A percentile compares a stretch with the other conserved stretches of the same genome.
Evolutionary conservation across 2,797 vertebrate species (phyloP).

Genomic region (Capromys pilorides): DNA sequence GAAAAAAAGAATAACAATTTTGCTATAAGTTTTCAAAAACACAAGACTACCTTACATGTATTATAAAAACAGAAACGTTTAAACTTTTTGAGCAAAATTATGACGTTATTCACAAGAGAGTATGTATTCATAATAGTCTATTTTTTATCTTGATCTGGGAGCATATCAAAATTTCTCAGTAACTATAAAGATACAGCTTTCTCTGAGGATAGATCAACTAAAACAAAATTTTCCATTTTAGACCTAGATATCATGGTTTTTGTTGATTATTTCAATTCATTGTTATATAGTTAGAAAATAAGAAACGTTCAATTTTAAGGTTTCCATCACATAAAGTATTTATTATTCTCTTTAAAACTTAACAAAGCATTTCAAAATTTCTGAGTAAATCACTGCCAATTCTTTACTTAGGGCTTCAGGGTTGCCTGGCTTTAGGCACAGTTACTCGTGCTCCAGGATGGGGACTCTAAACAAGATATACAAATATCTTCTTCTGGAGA

Average conservation of each 20-base stretch:
- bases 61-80: constrained; percentile 22
- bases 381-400: neutral
- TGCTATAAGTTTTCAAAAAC: neutral
- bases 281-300: neutral
- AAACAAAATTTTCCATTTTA: neutral
- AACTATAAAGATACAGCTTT: neutral
- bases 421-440: neutral
- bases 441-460: neutral
- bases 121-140: neutral
- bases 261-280: neutral
- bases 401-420: neutral
- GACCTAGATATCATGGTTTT: neutral
- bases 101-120: neutral
- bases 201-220: neutral
- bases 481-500: neutral
- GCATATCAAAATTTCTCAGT: neutral
- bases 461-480: neutral
- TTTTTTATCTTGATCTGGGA: neutral
- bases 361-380: neutral
- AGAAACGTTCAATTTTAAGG: neutral
- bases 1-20: neutral
- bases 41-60: neutral
- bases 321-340: neutral
- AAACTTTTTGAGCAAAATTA: neutral
- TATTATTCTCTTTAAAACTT: neutral